Evolutionary conservation across 2,797 vertebrate species (phyloP).

Genomic region (Pelochelys cantorii): DNA sequence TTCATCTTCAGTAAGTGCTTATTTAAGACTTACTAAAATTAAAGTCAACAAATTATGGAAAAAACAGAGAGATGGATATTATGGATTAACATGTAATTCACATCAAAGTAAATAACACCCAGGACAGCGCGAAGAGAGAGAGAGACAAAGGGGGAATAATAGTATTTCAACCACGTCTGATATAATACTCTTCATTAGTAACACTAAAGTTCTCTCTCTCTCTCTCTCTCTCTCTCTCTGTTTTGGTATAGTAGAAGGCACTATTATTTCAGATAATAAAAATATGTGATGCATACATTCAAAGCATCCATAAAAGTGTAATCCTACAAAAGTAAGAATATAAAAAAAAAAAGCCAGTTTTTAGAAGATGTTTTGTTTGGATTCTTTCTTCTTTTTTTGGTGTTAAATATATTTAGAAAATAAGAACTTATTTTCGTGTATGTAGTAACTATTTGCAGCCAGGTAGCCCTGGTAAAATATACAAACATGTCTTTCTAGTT

Average conservation of each 20-base stretch:
- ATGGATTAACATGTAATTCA: slow-evolving; percentile 74
- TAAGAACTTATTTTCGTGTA: slow-evolving; percentile 2
- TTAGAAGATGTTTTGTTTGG: not conserved
- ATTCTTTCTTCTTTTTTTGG: not conserved
- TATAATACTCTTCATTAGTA: slow-evolving; percentile 51
- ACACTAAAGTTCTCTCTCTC: slow-evolving; percentile 2
- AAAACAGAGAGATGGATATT: slow-evolving; percentile 71
- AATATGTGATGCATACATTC: not conserved
- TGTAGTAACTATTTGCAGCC: not conserved
- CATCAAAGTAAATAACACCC: slow-evolving; percentile 70
- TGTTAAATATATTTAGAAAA: not conserved
- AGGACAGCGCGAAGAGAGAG: slow-evolving; percentile 61
- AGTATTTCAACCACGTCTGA: slow-evolving; percentile 49
- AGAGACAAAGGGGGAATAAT: slow-evolving; percentile 35
- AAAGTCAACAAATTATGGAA: slow-evolving; percentile 81
- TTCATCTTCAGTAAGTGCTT: slow-evolving; percentile 80
- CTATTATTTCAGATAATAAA: slow-evolving; percentile 13
- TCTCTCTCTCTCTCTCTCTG: not conserved
- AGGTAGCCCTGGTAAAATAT: not conserved
- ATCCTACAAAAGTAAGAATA: not conserved
- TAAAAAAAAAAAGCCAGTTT: not conserved
- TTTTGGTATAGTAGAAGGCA: not conserved
- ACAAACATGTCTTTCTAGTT: not conserved
- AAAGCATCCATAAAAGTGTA: slow-evolving; percentile 10
- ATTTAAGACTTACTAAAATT: slow-evolving; percentile 83